Conservation (phyloP, 2,888 invertebrate species). For the Tenthredo notha region DNA sequence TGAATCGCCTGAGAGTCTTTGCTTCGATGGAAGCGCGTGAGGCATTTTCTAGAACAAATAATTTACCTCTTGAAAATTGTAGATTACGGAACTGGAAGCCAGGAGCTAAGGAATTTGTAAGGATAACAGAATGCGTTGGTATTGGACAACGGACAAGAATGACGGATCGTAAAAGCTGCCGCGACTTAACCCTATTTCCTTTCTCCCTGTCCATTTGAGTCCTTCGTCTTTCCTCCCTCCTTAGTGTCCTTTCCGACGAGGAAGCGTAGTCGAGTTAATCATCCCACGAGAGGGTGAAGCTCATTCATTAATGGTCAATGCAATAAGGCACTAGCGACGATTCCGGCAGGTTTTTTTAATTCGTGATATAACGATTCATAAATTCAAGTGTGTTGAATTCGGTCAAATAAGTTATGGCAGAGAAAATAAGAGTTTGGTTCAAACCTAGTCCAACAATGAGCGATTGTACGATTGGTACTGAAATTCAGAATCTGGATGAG, state of each 20-base stretch:
- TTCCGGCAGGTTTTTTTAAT: conserved; percentile 20
- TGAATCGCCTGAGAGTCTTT: conserved; percentile 33
- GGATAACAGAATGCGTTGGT: not conserved
- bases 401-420: not conserved
- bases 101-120: not conserved
- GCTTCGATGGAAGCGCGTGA: not conserved
- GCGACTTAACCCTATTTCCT: conserved; percentile 17
- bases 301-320: conserved; percentile 39
- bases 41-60: not conserved
- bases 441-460: not conserved
- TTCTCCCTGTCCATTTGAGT: conserved; percentile 21
- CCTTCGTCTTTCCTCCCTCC: not conserved
- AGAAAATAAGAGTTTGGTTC: not conserved
- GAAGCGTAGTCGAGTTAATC: conserved; percentile 18
- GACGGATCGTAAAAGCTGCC: not conserved
- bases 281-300: conserved; percentile 8
- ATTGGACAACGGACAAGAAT: not conserved
- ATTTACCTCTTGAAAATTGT: not conserved
- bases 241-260: not conserved
- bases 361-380: not conserved
- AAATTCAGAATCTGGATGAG: not conserved
- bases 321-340: conserved; percentile 32
- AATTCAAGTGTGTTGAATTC: not conserved
- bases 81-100: not conserved
- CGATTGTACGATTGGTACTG: not conserved